Base-by-base conservation (phyloP, 1,140 invertebrate genomes). In the Paracyclopina nana region DNA sequence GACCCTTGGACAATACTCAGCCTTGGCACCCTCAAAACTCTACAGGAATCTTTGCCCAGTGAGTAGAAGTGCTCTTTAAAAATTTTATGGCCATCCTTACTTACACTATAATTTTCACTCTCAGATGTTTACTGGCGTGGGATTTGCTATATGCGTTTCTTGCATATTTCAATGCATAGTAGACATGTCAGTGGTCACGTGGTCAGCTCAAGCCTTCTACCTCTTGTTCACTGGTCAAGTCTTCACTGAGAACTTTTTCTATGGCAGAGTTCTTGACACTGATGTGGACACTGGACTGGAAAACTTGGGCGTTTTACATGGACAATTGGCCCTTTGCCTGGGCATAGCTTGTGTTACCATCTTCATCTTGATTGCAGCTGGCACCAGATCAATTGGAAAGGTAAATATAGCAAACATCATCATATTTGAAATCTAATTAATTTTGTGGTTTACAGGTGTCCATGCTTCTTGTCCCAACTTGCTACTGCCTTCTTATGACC, bases 11-110 rank as follows among this genome's bases (percentile, higher is more conserved):
- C 81, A 84, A 61, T 75, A 81, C 55, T 76, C 77, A 24, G 76
- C 79, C 58, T 88, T 88, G 68, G 88, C 87, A 11, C 86, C 88
- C 53, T 90, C 27, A 0, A 29, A 52, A 9, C 0, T 56, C 0
- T 55, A 40, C 49, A 16, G 27, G 5, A 50, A 6, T 30, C 38
- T 56, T 26, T 40, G 22, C 8, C 40, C 40, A 12, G 40, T 42
- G 24, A 42, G 30, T 31, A n/a, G 30, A 31, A 9, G 9, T 31
- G 14, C n/a, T 31, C n/a, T n/a, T 31, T 9, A 9, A 9, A 9
- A 9, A 9, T 11, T 31, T 31, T 31, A 18, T 6, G 40, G 14
- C 6, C 9, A 42, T 6, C 14, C 24, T 22, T 6, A 18, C 8
- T 42, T 6, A 12, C 20, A 42, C 14, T 42, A 42, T 18, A 6